Base-by-base conservation (phyloP, 2,888 invertebrate genomes). In the Pherbina coryleti region DNA sequence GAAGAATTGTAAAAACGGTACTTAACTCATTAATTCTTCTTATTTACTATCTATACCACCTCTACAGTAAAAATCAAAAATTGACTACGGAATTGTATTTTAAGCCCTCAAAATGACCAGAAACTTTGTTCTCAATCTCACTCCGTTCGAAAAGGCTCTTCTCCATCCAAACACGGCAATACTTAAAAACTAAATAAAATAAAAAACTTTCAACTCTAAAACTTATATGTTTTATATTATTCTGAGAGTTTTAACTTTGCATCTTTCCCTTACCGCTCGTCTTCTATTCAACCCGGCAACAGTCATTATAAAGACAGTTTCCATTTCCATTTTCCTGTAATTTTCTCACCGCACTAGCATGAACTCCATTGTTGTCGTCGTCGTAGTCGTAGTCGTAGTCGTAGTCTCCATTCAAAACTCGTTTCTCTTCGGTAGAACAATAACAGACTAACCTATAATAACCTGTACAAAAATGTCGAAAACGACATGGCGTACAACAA, bases 391-490 rank as follows among this genome's bases (percentile, higher is more conserved):
- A 22, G 22, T 51, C 49, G 69, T 51, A 1, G 44, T 22, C 49
- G 44, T 44, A 28, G 53, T 28, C n/a, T 19, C 60, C 28, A 28
- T 28, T 70, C 72, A 60, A 57, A 72, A 72, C 72, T 72, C 72
- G 72, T 72, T 72, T 72, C 72, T 57, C 72, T 55, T 72, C 75
- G 37, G 66, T 60, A 75, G 66, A 75, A 75, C 75, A 75, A 75
- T 75, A 75, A 75, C 75, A 66, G 75, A 75, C 66, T 75, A 75
- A 75, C 75, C 75, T 75, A 75, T 66, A 75, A 75, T 75, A 66
- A 75, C 73, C 64, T 75, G 75, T 66, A 60, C 31, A 34, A 75
- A 57, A 64, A 66, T 60, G 66, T 51, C 49, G 53, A 75, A 34
- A 19, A 67, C 67, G 19, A 49, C 49, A 51, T 75, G 17, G 66